Base-by-base conservation (phyloP, 2,797 vertebrate genomes). In the Nyctibius grandis region DNA sequence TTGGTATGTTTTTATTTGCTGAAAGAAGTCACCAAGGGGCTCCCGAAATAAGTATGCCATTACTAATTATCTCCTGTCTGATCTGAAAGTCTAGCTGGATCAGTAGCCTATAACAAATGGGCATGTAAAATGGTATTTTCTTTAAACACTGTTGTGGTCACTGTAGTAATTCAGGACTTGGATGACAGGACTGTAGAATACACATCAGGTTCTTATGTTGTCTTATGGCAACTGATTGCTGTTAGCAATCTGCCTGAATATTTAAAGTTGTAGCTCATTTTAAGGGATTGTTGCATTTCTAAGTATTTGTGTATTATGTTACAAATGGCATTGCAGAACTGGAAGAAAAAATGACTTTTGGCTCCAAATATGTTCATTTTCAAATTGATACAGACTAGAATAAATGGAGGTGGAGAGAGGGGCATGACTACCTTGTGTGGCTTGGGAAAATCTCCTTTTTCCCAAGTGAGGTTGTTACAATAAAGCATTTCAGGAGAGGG, bases 1-100 rank as follows among this genome's bases (percentile, higher is more conserved):
- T 81, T 60, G 64, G 76, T 47, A 20, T 75, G 89, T 96, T 97
- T 97, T 95, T 75, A 92, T 97, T 95, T 93, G 84, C 93, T 77
- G 68, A 75, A 87, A 87, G 45, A 68, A 93, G 70, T 74, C 42
- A 54, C 51, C 33, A 34, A 93, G 44, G 74, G 74, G 40, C 40
- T 96, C 38, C 57, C 11, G 15, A 76, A 95, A 91, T 82, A 86
- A 92, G 57, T 51, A 47, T 74, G 38, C 44, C 48, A 40, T 70
- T 76, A 82, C n/a, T 59, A 83, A 86, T 84, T 54, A 31, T 45
- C 74, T 91, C 8, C 40, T 72, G 3, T 67, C 44, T 88, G 68
- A 75, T 76, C 42, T 93, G 86, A 63, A 84, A 83, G 18, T 44
- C 44, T 34, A 16, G 40, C 28, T 74, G 47, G 17, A 59, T 56